Percentiles rank a stretch among this genome's conserved stretches.
phyloP scores from a whole-genome alignment of 2,888 invertebrate species.

The Caenorhabditis afra region DNA sequence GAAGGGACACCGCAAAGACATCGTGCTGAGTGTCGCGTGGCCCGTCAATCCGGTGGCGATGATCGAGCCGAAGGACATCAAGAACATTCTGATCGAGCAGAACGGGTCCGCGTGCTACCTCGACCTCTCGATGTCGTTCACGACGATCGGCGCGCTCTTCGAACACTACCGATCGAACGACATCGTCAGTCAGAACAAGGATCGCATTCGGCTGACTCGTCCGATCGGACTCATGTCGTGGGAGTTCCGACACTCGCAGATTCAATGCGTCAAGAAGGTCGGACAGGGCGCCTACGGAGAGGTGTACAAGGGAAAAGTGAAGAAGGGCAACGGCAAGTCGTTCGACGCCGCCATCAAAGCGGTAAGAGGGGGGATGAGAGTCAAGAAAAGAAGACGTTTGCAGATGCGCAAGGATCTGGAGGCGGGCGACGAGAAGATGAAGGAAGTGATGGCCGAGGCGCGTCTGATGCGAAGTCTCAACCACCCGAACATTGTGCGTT shows the following conservation, averaged over 20 bases:
- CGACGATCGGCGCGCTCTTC: conserved; percentile 17
- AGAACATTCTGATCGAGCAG: conserved; percentile 39
- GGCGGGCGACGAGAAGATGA: conserved; percentile 50
- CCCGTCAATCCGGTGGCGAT: conserved; percentile 8
- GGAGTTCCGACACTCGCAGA: conserved; percentile 52
- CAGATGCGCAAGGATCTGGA: conserved; percentile 55
- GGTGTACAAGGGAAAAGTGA: conserved; percentile 57
- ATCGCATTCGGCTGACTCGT: conserved; percentile 12
- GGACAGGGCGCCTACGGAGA: conserved; percentile 61
- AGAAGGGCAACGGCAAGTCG: conserved; percentile 24
- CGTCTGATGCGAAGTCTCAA: conserved; percentile 61
- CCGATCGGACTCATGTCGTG: conserved; percentile 31
- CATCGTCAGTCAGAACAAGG: conserved; percentile 16
- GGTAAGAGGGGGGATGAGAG: conserved; percentile 9
- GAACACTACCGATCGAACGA: conserved; percentile 17
- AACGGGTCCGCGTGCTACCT: conserved; percentile 16
- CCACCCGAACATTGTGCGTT: conserved; percentile 64
- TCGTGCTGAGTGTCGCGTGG: conserved; percentile 49
- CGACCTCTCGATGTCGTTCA: conserved; percentile 16
- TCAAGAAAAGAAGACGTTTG: not conserved
- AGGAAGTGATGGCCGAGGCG: conserved; percentile 63
- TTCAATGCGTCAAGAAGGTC: conserved; percentile 42
- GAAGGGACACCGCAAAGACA: conserved; percentile 25
- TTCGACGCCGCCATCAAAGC: conserved; percentile 58
- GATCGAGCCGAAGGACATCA: conserved; percentile 32